These are phyloP conservation scores for Galaxias olidus DNA, from an alignment of 2,797 vertebrate genomes.

Conservation along the genomic window DNA sequence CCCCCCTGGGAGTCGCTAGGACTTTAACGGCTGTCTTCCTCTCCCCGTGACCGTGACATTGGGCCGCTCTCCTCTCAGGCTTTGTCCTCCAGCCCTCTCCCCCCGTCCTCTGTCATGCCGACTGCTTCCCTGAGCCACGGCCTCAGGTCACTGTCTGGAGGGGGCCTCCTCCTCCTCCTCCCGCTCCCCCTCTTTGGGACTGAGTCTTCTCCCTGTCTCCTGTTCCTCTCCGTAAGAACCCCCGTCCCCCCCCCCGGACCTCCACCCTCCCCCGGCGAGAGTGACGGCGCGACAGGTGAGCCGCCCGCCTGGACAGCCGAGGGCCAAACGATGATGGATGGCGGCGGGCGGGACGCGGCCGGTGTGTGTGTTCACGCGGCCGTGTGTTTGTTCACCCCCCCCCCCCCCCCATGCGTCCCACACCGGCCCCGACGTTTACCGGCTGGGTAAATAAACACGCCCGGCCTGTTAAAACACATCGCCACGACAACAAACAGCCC, in stretches of 20 bases:
- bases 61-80: slow-evolving; percentile 2
- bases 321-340: slow-evolving; percentile 29
- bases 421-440: neutral
- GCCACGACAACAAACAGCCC: slow-evolving; percentile 28
- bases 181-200: neutral
- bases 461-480: slow-evolving; percentile 44
- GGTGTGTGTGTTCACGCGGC: slow-evolving; percentile 21
- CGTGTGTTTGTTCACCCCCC: slow-evolving; percentile 19
- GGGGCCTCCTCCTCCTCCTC: no score
- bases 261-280: slow-evolving; percentile 12
- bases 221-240: slow-evolving; percentile 15
- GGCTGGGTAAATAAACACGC: slow-evolving; percentile 45
- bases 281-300: slow-evolving; percentile 43
- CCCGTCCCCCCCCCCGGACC: slow-evolving; percentile 29
- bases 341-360: slow-evolving; percentile 1
- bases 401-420: slow-evolving; percentile 38
- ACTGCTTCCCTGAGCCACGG: neutral
- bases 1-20: no score
- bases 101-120: slow-evolving; percentile 10
- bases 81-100: neutral
- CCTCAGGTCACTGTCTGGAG: neutral
- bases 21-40: neutral
- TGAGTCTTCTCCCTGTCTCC: neutral
- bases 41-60: neutral
- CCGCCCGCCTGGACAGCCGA: neutral